Conservation (phyloP, 2,113 vertebrate species). For the Rhipidura dahli region DNA sequence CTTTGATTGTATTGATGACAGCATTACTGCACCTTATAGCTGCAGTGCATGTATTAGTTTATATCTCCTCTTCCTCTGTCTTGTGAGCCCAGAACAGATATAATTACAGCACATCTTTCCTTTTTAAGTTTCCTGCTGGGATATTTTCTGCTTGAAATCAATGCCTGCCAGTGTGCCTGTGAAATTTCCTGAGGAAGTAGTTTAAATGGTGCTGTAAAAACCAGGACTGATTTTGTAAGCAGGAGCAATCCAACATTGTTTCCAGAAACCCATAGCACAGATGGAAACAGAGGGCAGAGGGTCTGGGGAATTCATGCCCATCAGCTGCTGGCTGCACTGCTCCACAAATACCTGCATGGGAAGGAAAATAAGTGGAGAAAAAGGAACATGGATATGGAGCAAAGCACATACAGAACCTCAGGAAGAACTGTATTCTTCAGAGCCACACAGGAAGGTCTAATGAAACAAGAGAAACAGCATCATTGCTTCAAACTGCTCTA, state of each 20-base stretch:
- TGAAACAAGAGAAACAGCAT: not conserved
- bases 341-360: not conserved
- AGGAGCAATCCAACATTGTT: conserved; percentile 16
- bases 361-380: not conserved
- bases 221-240: conserved; percentile 38
- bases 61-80: not conserved
- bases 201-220: conserved; percentile 60
- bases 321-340: not conserved
- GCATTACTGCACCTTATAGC: not conserved
- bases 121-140: conserved; percentile 58
- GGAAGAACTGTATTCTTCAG: not conserved
- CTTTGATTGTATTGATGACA: conserved; percentile 9
- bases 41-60: not conserved
- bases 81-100: conserved; percentile 11
- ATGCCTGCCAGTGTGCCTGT: conserved; percentile 46
- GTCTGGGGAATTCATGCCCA: not conserved
- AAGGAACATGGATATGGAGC: not conserved
- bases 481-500: not conserved
- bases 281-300: not conserved
- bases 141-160: conserved; percentile 69
- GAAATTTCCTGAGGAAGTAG: conserved; percentile 72
- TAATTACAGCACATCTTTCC: conserved; percentile 65
- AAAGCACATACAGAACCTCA: not conserved
- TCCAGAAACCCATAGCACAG: not conserved
- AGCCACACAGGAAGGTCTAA: not conserved